phyloP scores from a whole-genome alignment of 2,888 invertebrate species.

The Cheilosia scutellata region DNA sequence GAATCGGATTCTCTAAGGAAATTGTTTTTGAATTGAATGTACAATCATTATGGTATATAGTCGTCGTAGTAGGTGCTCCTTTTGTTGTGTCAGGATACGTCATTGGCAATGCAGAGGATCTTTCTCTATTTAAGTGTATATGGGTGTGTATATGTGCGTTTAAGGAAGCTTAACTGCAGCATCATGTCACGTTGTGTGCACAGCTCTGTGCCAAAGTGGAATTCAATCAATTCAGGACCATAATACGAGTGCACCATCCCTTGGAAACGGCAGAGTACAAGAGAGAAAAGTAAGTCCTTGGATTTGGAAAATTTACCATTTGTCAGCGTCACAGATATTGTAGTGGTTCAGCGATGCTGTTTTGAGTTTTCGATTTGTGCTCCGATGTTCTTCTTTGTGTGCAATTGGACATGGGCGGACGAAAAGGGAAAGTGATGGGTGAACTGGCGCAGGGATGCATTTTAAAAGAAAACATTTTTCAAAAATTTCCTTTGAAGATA shows the following conservation, averaged over 20 bases:
- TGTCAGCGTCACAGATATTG: conserved; percentile 71
- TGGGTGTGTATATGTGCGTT: conserved; percentile 28
- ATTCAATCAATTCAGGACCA: conserved; percentile 73
- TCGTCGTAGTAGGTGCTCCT: conserved; percentile 44
- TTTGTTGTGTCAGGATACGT: conserved; percentile 52
- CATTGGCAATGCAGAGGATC: conserved; percentile 58
- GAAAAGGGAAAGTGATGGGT: conserved; percentile 29
- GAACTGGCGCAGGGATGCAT: not conserved
- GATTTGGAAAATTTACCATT: conserved; percentile 69
- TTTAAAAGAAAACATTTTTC: conserved; percentile 44
- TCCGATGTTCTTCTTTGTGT: conserved; percentile 30
- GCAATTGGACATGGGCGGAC: not conserved
- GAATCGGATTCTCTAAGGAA: conserved; percentile 65
- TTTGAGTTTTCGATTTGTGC: conserved; percentile 56
- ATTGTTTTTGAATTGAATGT: conserved; percentile 73
- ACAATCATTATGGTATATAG: conserved; percentile 60
- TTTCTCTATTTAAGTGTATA: not conserved
- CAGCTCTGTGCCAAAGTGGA: conserved; percentile 52
- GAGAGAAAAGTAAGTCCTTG: conserved; percentile 58
- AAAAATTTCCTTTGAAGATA: conserved; percentile 24
- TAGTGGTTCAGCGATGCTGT: conserved; percentile 58
- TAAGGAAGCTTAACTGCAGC: conserved; percentile 60
- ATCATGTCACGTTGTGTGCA: conserved; percentile 58
- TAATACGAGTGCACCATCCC: conserved; percentile 28
- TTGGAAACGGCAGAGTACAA: not conserved